Evolutionary conservation across 2,113 vertebrate species (phyloP).

Genomic region (Chionodraco myersi): DNA sequence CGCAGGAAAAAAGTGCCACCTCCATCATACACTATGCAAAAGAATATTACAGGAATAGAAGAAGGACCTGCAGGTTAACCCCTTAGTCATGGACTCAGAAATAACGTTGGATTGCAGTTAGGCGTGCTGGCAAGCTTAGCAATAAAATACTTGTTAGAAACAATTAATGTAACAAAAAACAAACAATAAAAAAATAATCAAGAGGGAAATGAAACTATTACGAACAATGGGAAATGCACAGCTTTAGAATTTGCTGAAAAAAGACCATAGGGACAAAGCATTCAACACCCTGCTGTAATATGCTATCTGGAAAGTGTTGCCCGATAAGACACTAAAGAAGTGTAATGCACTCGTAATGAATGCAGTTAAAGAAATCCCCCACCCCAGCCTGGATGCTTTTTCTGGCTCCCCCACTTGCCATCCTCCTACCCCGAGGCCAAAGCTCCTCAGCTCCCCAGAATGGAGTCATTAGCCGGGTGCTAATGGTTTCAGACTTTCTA

Average conservation of each 20-base stretch:
- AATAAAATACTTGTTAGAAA: conserved; percentile 2
- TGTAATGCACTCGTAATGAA: conserved; percentile 77
- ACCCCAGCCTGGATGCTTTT: conserved; percentile 62
- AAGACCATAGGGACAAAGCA: conserved; percentile 61
- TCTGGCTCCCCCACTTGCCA: conserved; percentile 66
- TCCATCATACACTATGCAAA: conserved; percentile 67
- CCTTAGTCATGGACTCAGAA: not conserved
- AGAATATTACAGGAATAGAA: conserved; percentile 53
- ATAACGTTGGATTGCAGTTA: conserved; percentile 3
- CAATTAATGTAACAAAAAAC: conserved; percentile 23
- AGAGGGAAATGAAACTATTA: conserved; percentile 10
- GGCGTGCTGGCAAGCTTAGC: conserved; percentile 9
- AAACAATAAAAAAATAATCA: conserved; percentile 27
- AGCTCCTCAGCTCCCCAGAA: conserved; percentile 78
- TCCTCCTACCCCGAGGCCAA: conserved; percentile 72
- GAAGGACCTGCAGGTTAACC: conserved; percentile 48
- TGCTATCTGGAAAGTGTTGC: conserved; percentile 69
- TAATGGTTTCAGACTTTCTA: conserved; percentile 98
- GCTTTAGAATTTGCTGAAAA: conserved; percentile 57
- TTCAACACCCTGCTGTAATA: conserved; percentile 68
- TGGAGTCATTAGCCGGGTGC: conserved; percentile 86
- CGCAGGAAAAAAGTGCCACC: conserved; percentile 36
- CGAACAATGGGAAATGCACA: conserved; percentile 23
- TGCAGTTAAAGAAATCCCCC: conserved; percentile 79
- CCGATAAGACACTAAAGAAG: conserved; percentile 75